Evolutionary conservation across 2,113 vertebrate species (phyloP).

Genomic region (Nycticebus coucang): DNA sequence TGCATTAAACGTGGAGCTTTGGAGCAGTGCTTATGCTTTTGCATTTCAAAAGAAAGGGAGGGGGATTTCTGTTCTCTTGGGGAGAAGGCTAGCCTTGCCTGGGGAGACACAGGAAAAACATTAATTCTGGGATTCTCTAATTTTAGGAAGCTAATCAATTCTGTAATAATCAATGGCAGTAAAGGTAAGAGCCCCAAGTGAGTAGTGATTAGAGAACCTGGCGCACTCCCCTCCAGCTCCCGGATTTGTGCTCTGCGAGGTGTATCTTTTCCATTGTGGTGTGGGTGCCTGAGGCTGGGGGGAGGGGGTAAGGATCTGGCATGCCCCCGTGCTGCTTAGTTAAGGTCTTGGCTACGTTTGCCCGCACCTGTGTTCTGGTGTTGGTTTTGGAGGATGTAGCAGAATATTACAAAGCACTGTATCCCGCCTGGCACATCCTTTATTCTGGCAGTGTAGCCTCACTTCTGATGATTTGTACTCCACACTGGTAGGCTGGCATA

Average conservation of each 20-base stretch:
- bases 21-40: not conserved
- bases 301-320: not conserved
- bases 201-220: not conserved
- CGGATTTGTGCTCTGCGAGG: not conserved
- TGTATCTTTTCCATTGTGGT: rapidly evolving
- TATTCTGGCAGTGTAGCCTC: not conserved
- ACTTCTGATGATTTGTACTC: not conserved
- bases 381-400: not conserved
- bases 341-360: not conserved
- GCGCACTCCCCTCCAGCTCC: not conserved
- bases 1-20: not conserved
- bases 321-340: not conserved
- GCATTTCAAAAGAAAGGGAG: slow-evolving; percentile 14
- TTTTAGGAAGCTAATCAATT: slow-evolving; percentile 1
- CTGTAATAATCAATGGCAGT: not conserved
- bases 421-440: not conserved
- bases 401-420: not conserved
- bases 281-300: not conserved
- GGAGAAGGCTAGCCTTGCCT: not conserved
- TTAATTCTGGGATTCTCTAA: not conserved
- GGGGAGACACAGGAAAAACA: not conserved
- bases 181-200: not conserved
- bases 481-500: not conserved
- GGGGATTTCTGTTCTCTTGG: not conserved
- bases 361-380: not conserved